Percentiles rank a stretch among this genome's conserved stretches.
These are phyloP conservation scores for Megalops cyprinoides DNA, from an alignment of 2,797 vertebrate species.

Conservation along the genomic window DNA sequence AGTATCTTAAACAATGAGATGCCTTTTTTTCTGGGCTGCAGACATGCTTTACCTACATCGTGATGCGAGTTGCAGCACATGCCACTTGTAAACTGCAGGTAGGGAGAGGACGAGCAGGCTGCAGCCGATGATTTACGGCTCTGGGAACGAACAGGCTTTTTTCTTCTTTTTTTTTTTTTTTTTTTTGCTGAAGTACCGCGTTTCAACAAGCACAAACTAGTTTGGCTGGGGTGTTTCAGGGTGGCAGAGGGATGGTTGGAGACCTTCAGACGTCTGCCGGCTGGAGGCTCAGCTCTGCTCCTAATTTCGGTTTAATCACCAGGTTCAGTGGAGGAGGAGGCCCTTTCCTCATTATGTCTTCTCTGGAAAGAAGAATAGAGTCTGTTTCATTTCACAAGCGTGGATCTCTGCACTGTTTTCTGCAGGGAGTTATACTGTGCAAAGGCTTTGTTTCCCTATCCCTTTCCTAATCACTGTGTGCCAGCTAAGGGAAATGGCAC, in stretches of 20 bases:
- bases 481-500: no score
- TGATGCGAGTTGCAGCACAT: no score
- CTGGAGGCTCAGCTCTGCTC: conserved; percentile 46
- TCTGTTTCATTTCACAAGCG: background rate
- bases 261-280: conserved; percentile 37
- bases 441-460: no score
- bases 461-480: no score
- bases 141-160: background rate
- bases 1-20: no score
- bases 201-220: conserved; percentile 42
- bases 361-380: no score
- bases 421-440: no score
- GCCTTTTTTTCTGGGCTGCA: no score
- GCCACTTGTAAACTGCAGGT: background rate
- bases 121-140: background rate
- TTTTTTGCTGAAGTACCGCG: conserved; percentile 11
- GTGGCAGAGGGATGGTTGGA: background rate
- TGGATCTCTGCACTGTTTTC: background rate
- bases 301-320: conserved; percentile 48
- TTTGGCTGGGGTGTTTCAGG: conserved; percentile 40
- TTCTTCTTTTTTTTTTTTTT: no score
- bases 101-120: background rate
- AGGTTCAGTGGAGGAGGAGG: conserved; percentile 39
- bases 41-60: no score
- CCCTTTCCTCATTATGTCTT: background rate